Conservation (phyloP, 2,797 vertebrate genomes). For the Myotis myotis region DNA sequence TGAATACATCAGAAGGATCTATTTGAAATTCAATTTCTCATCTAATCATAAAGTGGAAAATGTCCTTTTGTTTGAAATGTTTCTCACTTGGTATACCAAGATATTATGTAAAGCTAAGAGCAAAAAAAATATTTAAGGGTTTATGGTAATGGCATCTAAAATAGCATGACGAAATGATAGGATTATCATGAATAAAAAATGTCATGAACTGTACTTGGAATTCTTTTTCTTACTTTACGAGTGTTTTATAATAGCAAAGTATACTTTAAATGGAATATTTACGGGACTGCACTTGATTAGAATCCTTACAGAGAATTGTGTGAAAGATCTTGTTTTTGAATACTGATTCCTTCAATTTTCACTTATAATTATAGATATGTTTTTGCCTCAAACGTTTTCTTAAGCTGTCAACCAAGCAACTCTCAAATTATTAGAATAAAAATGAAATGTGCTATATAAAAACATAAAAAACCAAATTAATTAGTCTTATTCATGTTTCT, state of each 20-base stretch:
- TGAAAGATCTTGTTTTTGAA: conserved; percentile 1
- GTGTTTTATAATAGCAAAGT: conserved; percentile 50
- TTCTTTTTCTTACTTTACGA: conserved; percentile 60
- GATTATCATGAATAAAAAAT: conserved; percentile 73
- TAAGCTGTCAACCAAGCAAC: background rate
- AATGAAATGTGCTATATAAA: conserved; percentile 11
- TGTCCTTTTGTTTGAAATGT: conserved; percentile 69
- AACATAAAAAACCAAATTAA: background rate
- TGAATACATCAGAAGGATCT: conserved; percentile 28
- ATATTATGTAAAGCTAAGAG: conserved; percentile 64
- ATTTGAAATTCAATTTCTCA: conserved; percentile 66
- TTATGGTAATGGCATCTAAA: conserved; percentile 74
- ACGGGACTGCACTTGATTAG: background rate
- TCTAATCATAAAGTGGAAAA: conserved; percentile 64
- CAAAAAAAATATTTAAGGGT: conserved; percentile 70
- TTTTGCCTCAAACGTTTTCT: conserved; percentile 3
- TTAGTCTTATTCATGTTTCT: background rate
- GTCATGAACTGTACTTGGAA: conserved; percentile 53
- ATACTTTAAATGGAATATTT: conserved; percentile 46
- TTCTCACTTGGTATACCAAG: conserved; percentile 55
- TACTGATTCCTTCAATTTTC: conserved; percentile 12
- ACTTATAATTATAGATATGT: background rate
- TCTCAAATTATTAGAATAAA: conserved; percentile 22
- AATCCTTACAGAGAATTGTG: conserved; percentile 16
- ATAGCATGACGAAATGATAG: conserved; percentile 61